Evolutionary conservation across 2,797 vertebrate genomes (phyloP).

Genomic region (Acanthurus leucopareius): DNA sequence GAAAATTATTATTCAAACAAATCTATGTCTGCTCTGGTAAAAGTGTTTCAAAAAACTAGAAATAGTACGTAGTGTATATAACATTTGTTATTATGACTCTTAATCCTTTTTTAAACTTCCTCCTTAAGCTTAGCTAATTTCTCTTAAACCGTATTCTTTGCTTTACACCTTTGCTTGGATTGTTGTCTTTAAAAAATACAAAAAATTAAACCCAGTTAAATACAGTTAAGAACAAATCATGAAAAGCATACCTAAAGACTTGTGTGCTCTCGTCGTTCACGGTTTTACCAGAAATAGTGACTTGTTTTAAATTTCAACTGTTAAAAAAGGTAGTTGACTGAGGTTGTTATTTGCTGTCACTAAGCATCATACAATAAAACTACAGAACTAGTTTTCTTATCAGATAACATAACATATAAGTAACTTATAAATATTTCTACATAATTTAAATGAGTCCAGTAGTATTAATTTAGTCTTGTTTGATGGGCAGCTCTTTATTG

Average conservation of each 20-base stretch:
- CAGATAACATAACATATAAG: background rate
- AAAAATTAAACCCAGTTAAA: background rate
- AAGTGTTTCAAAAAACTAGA: too few relatives aligned
- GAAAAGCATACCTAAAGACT: background rate
- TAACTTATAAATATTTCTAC: background rate
- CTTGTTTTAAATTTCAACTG: background rate
- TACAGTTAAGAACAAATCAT: background rate
- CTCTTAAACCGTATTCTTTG: too few relatives aligned
- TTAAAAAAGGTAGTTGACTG: background rate
- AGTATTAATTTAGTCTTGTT: background rate
- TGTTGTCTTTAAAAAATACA: background rate
- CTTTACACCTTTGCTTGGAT: too few relatives aligned
- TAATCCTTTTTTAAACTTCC: too few relatives aligned
- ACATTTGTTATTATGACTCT: too few relatives aligned
- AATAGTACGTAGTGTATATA: too few relatives aligned
- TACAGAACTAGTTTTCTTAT: background rate
- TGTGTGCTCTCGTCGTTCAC: background rate
- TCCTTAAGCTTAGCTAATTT: too few relatives aligned
- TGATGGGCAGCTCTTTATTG: background rate
- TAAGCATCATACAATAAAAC: background rate
- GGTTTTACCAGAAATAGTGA: background rate
- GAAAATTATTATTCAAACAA: too few relatives aligned
- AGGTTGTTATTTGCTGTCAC: background rate
- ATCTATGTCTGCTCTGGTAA: too few relatives aligned
- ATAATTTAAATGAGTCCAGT: background rate